Base-by-base conservation (phyloP, 2,888 invertebrate genomes). In the Pachliopta kotzebuea region DNA sequence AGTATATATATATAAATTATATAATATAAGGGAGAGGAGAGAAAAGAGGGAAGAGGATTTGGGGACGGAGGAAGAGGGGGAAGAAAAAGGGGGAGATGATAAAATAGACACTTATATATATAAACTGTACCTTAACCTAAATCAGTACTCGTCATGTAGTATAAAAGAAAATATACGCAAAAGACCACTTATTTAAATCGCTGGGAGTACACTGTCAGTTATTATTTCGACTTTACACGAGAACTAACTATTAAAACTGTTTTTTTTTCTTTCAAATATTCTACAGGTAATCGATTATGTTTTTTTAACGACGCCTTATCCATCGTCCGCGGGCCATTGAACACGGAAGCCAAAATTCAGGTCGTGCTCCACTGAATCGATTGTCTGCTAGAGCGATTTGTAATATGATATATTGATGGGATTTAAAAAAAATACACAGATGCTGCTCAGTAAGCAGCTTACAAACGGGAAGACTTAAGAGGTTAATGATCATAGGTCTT, bases 241-340 rank as follows among this genome's bases (percentile, higher is more conserved):
- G 50, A 66, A 52, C 29, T 20, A 52, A 55, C 64, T 54, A 65
- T 65, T 65, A 65, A 65, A 65, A 65, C 58, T 61, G 65, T 65
- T 58, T 31, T 59, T 45, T 31, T 37, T 45, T 45, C n/a, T n/a
- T n/a, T 9, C 29, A 57, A 65, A 57, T 54, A 58, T 58, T 61
- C 65, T 7, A 52, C n/a, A 29, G 31, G 54, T n/a, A 65, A 65
- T 65, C 65, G 61, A 65, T 65, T 65, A 61, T 60, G 58, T 54
- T 31, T 49, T 58, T 61, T 53, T 61, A 61, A 49, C 24, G 57
- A 3, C 52, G 23, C 31, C 56, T 58, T 58, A 65, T 62, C 61
- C 65, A 65, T 61, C 58, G 61, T 65, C 58, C 65, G 61, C 61
- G 61, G 61, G 49, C 57, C 23, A 58, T 65, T 65, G 49, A 58